Evolutionary conservation across 2,888 invertebrate species (phyloP), one percentile per base, ranked within the genome.

Genomic region (Synanthedon myopaeformis): DNA sequence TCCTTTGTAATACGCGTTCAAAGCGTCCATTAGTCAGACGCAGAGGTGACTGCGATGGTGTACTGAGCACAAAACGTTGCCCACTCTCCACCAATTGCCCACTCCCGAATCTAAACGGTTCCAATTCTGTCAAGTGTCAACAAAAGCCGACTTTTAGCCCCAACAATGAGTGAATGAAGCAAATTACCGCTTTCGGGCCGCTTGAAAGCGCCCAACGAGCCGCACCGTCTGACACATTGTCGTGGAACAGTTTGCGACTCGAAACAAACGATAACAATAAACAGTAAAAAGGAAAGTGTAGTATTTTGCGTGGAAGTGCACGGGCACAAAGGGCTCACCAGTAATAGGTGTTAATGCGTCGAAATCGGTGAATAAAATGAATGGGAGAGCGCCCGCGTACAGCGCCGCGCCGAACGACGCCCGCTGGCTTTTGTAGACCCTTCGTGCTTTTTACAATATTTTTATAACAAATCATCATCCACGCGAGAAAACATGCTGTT

Each of bases 211-310:
- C 65, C 64, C 79, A 79, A 67, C 78, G 78, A 70, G 72, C 72
- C 84, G 86, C 78, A 79, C 77, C 75, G 76, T 57, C 71, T 68
- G 70, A 69, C 76, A 64, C 76, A 76, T 83, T 84, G 82, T 84
- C 69, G 73, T 57, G 64, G 74, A 65, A 78, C 80, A 80, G 87
- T 84, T 85, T 85, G 86, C 85, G 75, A 72, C 69, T 71, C 79
- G 85, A 84, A 86, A 86, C 84, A 85, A 85, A 80, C 79, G 82
- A 74, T 79, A 76, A 85, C 86, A 86, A 84, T 86, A 86, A 86
- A 86, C 84, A 85, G 74, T 82, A 77, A 81, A 84, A 84, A 82
- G 80, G 78, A 85, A 82, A 83, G 83, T 82, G 82, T 83, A 82
- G 78, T 79, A 81, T 85, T 83, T 82, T 81, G 79, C 73, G 79